phyloP scores from a whole-genome alignment of 30 jellyfish, hydroid and myxozoan genomes.

The Calvadosia cruxmelitensis region DNA sequence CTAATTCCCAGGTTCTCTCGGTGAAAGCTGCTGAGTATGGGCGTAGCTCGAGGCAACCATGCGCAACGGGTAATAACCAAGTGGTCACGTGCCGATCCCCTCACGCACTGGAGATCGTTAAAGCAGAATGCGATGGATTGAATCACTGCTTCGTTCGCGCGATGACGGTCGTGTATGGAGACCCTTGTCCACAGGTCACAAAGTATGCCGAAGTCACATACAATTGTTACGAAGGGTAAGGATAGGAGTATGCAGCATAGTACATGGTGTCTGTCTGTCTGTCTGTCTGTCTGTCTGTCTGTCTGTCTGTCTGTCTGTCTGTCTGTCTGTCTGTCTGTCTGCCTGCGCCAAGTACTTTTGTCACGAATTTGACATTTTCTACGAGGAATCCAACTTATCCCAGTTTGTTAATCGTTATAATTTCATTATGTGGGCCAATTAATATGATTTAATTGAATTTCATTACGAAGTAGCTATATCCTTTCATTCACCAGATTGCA shows the following conservation, averaged over 20 bases:
- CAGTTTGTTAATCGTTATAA: too few relatives aligned
- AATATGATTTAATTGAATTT: too few relatives aligned
- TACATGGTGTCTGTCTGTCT: too few relatives aligned
- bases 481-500: background rate
- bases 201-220: background rate
- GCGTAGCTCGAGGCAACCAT: background rate
- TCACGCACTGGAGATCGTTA: background rate
- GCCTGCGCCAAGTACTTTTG: too few relatives aligned
- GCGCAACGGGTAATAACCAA: background rate
- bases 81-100: background rate
- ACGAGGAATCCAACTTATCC: too few relatives aligned
- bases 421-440: too few relatives aligned
- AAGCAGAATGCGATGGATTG: constrained; percentile 1
- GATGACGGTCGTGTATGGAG: background rate
- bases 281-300: too few relatives aligned
- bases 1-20: background rate
- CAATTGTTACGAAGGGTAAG: background rate
- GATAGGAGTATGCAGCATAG: too few relatives aligned
- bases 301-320: too few relatives aligned
- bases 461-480: too few relatives aligned
- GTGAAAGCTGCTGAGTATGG: background rate
- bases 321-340: too few relatives aligned
- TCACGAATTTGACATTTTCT: too few relatives aligned
- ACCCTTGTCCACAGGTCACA: background rate
- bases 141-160: background rate